Base-by-base conservation (phyloP, 2,888 invertebrate species). In the Scaptomyza polygonia region DNA sequence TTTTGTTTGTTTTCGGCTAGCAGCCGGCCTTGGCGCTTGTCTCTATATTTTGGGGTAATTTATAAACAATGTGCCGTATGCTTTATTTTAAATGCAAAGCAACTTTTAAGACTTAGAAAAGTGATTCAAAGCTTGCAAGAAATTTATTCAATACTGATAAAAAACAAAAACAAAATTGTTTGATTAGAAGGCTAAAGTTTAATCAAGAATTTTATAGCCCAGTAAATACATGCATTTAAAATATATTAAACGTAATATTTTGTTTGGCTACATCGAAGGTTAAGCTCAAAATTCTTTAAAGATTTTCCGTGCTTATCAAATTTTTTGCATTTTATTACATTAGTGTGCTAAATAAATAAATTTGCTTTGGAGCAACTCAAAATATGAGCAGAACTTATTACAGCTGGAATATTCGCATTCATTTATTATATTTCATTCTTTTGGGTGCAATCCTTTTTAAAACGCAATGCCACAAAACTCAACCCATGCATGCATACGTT, bases 1-100 rank as follows among this genome's bases (percentile, higher is more conserved):
- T 67, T 59, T 5, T 4, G 6, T 1, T 47, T 40, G 14, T 45
- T 52, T 72, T 57, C 43, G 39, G 40, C 5, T 48, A 45, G 42
- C 61, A 54, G 21, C 56, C 63, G 48, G 21, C 56, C 58, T 63
- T 55, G 55, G 16, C 39, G 44, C 53, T 48, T 32, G 61, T 71
- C n/a, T 21, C n/a, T 58, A 72, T 76, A 70, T 68, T 72, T 76
- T 65, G 53, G 62, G 57, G 49, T 75, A 76, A 86, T 83, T 79
- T 77, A 64, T 77, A 59, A 67, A 58, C 66, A 67, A 72, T 53
- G 53, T 40, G 67, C 62, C 67, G 69, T 76, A 88, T 69, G 40
- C 68, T 83, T 34, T 59, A 75, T 57, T 58, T 59, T 78, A 67
- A 56, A 39, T 18, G 27, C 52, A 8, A 29, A 58, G 27, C 29